Evolutionary conservation across 2,797 vertebrate species (phyloP).

Genomic region (Hemitrygon akajei): DNA sequence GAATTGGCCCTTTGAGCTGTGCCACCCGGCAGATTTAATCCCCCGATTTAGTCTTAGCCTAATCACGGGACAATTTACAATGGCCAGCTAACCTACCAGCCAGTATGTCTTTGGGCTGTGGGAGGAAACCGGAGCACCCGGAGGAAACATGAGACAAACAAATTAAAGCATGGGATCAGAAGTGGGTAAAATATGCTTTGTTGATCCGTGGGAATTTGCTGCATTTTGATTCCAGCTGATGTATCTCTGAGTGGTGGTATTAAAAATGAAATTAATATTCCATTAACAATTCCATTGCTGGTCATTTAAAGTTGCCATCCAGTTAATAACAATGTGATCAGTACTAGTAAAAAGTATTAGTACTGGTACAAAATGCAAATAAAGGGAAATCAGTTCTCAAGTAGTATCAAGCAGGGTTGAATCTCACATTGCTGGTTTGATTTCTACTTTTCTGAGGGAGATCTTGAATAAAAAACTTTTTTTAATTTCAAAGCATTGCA

Average conservation of each 20-base stretch:
- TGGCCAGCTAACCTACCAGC: too few species aligned
- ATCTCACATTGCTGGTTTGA: neutral
- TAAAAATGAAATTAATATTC: neutral
- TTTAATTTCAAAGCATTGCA: neutral
- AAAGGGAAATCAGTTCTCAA: neutral
- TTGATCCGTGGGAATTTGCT: neutral
- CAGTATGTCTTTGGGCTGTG: too few species aligned
- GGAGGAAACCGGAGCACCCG: too few species aligned
- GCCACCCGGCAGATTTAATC: too few species aligned
- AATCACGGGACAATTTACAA: too few species aligned
- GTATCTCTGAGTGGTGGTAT: neutral
- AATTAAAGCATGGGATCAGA: neutral
- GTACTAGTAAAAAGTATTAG: neutral
- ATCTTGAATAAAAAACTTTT: neutral
- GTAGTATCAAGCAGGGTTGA: neutral
- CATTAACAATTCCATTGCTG: neutral
- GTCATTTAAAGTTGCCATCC: neutral
- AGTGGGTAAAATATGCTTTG: neutral
- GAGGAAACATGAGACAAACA: neutral
- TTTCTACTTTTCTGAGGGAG: neutral
- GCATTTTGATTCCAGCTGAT: too few species aligned
- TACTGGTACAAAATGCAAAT: neutral
- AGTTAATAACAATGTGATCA: neutral
- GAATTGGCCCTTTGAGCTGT: too few species aligned
- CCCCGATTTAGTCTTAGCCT: too few species aligned